Evolutionary conservation across 2,888 invertebrate genomes (phyloP), one percentile per base, ranked within the genome.

Genomic region (Rosalia funebris): DNA sequence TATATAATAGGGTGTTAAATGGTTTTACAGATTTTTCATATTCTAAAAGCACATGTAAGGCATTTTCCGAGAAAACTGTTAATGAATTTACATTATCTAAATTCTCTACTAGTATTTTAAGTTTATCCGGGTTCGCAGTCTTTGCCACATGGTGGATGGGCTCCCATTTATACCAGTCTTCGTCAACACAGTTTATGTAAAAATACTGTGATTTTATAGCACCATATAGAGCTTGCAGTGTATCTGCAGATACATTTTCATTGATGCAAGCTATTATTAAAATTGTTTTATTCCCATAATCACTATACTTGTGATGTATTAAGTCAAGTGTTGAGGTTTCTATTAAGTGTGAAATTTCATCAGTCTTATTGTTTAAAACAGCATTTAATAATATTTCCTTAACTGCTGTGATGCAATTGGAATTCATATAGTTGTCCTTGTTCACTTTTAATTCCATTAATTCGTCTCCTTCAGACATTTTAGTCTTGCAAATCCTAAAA

Each of bases 61-160:
- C 70, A 42, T 74, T 74, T 63, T 74, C 74, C 0, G 71, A 73
- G 12, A 72, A 68, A 16, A 65, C 47, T 0, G 74, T 69, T 11
- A 71, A 45, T 0, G 66, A 54, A 15, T 66, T 58, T 5, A 48
- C 57, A 37, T 53, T 45, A 5, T 52, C 44, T 3, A 57, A 4
- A 10, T 57, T 46, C 0, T 62, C 47, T 12, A 66, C 31, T 3
- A 71, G 55, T 1, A 55, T 54, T 25, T 56, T 15, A 2, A 74
- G 60, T 52, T 70, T 72, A 25, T 53, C 53, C 1, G 55, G 39
- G 48, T 71, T 44, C 4, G 65, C 61, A 10, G 55, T 36, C 37
- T 63, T 61, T 1, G 72, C 67, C 4, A 68, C 63, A 55, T 70
- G 69, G 45, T 74, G 74, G 1, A 74, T 52, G 1, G 72, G 68